A percentile compares a stretch with the other conserved stretches of the same genome.
Conservation (phyloP, 2,797 vertebrate species). For the Bradypodion pumilum region DNA sequence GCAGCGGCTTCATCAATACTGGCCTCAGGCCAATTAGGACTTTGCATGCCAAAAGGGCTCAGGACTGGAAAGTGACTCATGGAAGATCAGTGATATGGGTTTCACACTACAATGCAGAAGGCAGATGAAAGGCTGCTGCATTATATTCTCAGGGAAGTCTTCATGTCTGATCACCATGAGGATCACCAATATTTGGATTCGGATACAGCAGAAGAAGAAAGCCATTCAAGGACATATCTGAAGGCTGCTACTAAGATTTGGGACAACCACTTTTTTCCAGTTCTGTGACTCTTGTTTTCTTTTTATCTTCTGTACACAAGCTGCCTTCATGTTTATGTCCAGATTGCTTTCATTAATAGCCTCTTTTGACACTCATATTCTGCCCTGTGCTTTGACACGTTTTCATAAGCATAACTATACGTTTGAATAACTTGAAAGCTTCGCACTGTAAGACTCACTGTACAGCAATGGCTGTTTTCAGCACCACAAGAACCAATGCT, state of each 20-base stretch:
- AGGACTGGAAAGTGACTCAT: no score
- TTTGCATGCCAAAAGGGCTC: no score
- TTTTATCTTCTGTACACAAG: constrained; percentile 45
- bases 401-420: constrained; percentile 62
- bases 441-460: constrained; percentile 39
- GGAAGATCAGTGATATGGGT: no score
- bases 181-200: no score
- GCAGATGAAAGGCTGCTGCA: no score
- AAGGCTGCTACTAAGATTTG: constrained; percentile 18
- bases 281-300: constrained; percentile 52
- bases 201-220: no score
- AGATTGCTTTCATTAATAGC: constrained; percentile 67
- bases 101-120: no score
- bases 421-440: constrained; percentile 57
- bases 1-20: no score
- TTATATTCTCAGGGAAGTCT: no score
- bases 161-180: no score
- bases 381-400: constrained; percentile 51
- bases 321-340: constrained; percentile 60
- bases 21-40: no score
- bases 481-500: constrained; percentile 46
- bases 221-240: not conserved
- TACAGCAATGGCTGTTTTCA: constrained; percentile 45
- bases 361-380: constrained; percentile 47
- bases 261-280: constrained; percentile 29